Base-by-base conservation (phyloP, 2,888 invertebrate genomes). In the Hemistola chrysoprasaria region DNA sequence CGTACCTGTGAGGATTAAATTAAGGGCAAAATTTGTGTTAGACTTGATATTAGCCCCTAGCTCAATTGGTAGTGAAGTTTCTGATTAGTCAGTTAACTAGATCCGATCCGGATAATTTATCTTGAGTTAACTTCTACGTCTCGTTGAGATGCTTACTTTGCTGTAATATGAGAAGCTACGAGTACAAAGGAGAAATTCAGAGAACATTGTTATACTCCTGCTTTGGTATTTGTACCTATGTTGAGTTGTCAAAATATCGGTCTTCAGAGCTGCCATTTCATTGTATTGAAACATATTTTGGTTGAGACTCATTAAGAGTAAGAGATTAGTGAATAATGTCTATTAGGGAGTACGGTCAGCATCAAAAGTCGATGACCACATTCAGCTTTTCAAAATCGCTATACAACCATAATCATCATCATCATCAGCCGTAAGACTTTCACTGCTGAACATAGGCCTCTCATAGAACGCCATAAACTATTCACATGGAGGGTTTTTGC, bases 41-140 rank as follows among this genome's bases (percentile, higher is more conserved):
- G 20, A 42, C 23, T 30, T 49, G 23, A 28, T 33, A 47, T 43
- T 43, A 48, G 49, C 30, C 26, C 30, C 33, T 37, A 35, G 30
- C 33, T 46, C 49, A 26, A 50, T 48, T 46, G 43, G 29, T 23
- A 45, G 35, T 47, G 22, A 41, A 38, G 51, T 47, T 51, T 46
- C 45, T 50, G 47, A 48, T 52, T 47, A 40, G 37, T 24, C 27
- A 23, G 51, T 44, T 44, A 49, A 41, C 49, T 46, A 38, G 22
- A 22, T 23, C 21, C 24, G 45, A 47, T 40, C 41, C 26, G 28
- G 40, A 40, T 50, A 45, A 54, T 50, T 39, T 51, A 47, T 50
- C 49, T 51, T 41, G 37, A 16, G 16, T 16, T 4, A 35, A 21
- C 40, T 46, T 41, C 39, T 39, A 39, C 36, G 47, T 43, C 37